Evolutionary conservation across 2,113 vertebrate species (phyloP).

Genomic region (Toxotes chatareus): DNA sequence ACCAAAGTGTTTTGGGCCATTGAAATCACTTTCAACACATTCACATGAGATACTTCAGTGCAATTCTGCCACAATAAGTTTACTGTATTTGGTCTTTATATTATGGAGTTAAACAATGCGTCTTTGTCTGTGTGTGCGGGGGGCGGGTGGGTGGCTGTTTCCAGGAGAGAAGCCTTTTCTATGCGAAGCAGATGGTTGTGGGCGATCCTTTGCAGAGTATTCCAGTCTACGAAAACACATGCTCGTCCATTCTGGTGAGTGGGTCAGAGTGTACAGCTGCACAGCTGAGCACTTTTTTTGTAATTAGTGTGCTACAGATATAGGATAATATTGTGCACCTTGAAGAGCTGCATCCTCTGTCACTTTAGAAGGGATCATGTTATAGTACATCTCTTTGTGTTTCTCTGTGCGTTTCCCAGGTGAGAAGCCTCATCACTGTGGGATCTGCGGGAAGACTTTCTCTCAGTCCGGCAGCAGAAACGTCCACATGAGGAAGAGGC

Average conservation of each 20-base stretch:
- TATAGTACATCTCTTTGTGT: not conserved
- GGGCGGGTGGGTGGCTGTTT: slow-evolving; percentile 23
- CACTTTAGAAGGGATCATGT: not conserved
- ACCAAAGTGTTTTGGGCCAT: not conserved
- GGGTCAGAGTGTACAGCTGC: slow-evolving; percentile 27
- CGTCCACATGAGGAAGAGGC: slow-evolving; percentile 96
- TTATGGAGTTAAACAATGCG: slow-evolving; percentile 19
- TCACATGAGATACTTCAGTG: not conserved
- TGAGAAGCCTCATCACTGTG: slow-evolving; percentile 96
- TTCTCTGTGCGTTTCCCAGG: slow-evolving; percentile 79
- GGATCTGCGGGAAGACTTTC: slow-evolving; percentile 96
- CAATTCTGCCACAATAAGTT: slow-evolving; percentile 19
- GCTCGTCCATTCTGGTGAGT: slow-evolving; percentile 96
- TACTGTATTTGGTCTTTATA: slow-evolving; percentile 11
- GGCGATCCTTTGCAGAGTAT: slow-evolving; percentile 97
- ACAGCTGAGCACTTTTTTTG: not conserved
- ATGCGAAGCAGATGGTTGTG: slow-evolving; percentile 95
- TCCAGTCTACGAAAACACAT: slow-evolving; percentile 99
- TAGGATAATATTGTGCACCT: not conserved
- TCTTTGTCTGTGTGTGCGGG: not conserved
- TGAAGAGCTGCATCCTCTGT: not conserved
- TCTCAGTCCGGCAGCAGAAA: slow-evolving; percentile 98
- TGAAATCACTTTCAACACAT: slow-evolving; percentile 15
- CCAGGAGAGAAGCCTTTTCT: slow-evolving; percentile 97
- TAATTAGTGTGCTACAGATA: slow-evolving; percentile 9